These are phyloP conservation scores for Dendrocincla tyrannina DNA, from an alignment of 2,797 vertebrate species.

Conservation along the genomic window DNA sequence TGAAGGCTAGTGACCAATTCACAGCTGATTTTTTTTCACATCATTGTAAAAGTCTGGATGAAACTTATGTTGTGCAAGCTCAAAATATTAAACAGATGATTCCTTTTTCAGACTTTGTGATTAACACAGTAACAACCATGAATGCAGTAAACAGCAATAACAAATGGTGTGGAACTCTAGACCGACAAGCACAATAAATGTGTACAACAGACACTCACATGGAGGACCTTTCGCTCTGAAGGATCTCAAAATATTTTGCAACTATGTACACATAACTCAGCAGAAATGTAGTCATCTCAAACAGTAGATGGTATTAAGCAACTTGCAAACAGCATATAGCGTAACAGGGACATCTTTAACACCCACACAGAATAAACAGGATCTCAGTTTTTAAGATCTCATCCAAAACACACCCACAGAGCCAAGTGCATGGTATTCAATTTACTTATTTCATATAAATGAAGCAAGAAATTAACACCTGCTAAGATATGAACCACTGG, in stretches of 20 bases:
- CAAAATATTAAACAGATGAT: not conserved
- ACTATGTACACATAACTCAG: not conserved
- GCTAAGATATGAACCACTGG: not conserved
- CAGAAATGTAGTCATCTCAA: not conserved
- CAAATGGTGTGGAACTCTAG: not conserved
- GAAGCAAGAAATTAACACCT: not conserved
- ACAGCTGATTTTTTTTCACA: not conserved
- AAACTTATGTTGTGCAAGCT: not conserved
- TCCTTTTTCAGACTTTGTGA: not conserved
- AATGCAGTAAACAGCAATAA: not conserved
- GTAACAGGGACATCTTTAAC: not conserved
- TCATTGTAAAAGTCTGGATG: not conserved
- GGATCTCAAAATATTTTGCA: not conserved
- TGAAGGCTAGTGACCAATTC: not conserved
- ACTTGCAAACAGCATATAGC: not conserved
- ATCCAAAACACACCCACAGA: constrained; percentile 35
- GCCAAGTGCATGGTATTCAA: not conserved
- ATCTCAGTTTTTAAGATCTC: constrained; percentile 2
- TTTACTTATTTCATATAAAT: constrained; percentile 2
- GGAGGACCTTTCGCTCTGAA: not conserved
- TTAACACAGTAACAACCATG: not conserved
- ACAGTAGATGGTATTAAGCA: not conserved
- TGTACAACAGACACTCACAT: not conserved
- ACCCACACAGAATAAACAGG: constrained; percentile 15
- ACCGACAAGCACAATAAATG: not conserved